Conservation (phyloP, 2,888 invertebrate species). For the Pammene fasciana region DNA sequence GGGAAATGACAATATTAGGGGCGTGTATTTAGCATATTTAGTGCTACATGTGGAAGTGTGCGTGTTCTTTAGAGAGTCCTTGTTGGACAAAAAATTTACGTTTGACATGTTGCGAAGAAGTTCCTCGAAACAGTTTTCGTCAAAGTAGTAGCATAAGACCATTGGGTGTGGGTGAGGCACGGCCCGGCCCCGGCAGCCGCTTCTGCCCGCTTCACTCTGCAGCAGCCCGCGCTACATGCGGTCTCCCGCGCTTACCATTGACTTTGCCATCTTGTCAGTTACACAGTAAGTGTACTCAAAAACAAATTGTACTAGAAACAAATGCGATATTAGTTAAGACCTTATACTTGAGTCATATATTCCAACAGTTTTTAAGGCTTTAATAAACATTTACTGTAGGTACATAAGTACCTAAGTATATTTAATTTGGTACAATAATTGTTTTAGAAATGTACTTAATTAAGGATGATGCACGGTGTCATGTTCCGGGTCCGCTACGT, state of each 20-base stretch:
- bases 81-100: conserved; percentile 12
- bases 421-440: too few relatives aligned
- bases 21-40: conserved; percentile 1
- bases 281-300: conserved; percentile 13
- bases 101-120: conserved; percentile 12
- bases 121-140: background rate
- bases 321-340: background rate
- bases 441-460: too few relatives aligned
- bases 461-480: too few relatives aligned
- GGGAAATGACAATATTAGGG: background rate
- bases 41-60: conserved; percentile 36
- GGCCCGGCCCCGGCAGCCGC: background rate
- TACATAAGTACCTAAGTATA: too few relatives aligned
- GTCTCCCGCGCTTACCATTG: background rate
- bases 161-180: background rate
- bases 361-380: too few relatives aligned
- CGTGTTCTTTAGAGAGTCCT: conserved; percentile 34
- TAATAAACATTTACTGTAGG: too few relatives aligned
- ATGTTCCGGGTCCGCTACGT: too few relatives aligned
- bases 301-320: background rate
- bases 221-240: background rate
- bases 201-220: conserved; percentile 22
- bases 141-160: background rate
- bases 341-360: too few relatives aligned
- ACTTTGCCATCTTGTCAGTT: background rate